These are phyloP conservation scores for Entomobrya multifasciata DNA, from an alignment of 2,888 invertebrate species.

Conservation along the genomic window DNA sequence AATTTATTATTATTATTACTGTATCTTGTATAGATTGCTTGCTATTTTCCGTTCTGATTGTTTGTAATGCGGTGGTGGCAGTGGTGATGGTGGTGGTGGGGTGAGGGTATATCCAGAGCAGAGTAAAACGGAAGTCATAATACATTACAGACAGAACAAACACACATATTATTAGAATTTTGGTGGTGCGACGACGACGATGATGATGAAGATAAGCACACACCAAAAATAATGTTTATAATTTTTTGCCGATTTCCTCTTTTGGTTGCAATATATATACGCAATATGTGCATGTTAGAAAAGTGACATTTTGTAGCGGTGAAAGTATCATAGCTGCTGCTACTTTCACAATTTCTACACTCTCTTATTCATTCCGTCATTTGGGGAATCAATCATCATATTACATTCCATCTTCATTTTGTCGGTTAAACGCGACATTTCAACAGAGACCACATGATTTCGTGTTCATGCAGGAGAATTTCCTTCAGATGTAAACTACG, in stretches of 20 bases:
- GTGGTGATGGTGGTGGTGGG: not conserved
- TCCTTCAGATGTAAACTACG: not conserved
- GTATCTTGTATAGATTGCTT: too few relatives aligned
- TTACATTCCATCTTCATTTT: conserved; percentile 42
- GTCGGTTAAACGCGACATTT: conserved; percentile 51
- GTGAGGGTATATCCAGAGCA: not conserved
- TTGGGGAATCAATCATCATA: conserved; percentile 39
- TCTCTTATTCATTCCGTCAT: conserved; percentile 25
- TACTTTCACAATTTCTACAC: not conserved
- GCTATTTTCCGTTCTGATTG: conserved; percentile 24
- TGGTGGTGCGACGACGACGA: not conserved
- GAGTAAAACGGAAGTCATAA: conserved; percentile 32
- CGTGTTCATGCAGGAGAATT: not conserved
- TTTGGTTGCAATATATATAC: too few relatives aligned
- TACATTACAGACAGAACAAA: conserved; percentile 9
- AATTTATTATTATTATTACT: too few relatives aligned
- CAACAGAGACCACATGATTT: too few relatives aligned
- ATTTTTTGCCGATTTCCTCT: not conserved
- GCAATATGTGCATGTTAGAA: not conserved
- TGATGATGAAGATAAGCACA: not conserved
- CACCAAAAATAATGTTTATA: not conserved
- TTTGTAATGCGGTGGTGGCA: not conserved
- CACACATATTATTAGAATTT: not conserved
- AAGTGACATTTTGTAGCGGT: not conserved
- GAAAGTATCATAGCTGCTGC: not conserved